These are phyloP conservation scores for Pyrrhosoma nymphula DNA, from an alignment of 2,888 invertebrate genomes.

Conservation along the genomic window DNA sequence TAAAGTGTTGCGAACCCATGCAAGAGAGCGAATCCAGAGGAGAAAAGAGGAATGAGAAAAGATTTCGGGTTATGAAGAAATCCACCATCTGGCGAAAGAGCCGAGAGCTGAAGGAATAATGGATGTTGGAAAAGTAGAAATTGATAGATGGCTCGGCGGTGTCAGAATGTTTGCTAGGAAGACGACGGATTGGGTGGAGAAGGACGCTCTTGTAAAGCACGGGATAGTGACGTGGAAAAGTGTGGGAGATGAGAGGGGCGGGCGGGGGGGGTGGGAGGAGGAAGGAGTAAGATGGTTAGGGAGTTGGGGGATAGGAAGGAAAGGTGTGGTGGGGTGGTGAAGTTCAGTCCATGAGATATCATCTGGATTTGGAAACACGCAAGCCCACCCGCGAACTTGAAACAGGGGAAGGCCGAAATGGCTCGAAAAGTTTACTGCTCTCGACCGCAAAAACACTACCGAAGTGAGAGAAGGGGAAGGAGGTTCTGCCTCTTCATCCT, in stretches of 20 bases:
- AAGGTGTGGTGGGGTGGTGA: neutral
- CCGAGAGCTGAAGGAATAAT: neutral
- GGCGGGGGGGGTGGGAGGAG: neutral
- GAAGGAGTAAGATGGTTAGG: neutral
- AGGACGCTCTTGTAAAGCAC: neutral
- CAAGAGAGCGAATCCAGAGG: neutral
- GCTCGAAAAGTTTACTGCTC: slow-evolving; percentile 5
- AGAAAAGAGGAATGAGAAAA: neutral
- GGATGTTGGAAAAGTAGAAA: slow-evolving; percentile 22
- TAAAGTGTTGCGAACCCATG: neutral
- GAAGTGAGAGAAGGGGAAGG: neutral
- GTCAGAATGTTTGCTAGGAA: neutral
- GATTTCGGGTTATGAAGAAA: neutral
- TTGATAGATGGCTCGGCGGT: slow-evolving; percentile 1
- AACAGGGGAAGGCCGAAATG: neutral
- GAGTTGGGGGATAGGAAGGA: neutral
- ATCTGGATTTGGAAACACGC: slow-evolving; percentile 38
- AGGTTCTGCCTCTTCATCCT: neutral
- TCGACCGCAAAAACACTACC: slow-evolving; percentile 17
- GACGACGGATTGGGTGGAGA: neutral
- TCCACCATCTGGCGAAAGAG: neutral
- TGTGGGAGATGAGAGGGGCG: neutral
- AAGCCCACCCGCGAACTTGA: slow-evolving; percentile 34
- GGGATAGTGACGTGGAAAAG: neutral
- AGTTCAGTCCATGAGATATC: neutral